Evolutionary conservation across 2,113 vertebrate genomes (phyloP).

Genomic region (Puntigrus tetrazona): DNA sequence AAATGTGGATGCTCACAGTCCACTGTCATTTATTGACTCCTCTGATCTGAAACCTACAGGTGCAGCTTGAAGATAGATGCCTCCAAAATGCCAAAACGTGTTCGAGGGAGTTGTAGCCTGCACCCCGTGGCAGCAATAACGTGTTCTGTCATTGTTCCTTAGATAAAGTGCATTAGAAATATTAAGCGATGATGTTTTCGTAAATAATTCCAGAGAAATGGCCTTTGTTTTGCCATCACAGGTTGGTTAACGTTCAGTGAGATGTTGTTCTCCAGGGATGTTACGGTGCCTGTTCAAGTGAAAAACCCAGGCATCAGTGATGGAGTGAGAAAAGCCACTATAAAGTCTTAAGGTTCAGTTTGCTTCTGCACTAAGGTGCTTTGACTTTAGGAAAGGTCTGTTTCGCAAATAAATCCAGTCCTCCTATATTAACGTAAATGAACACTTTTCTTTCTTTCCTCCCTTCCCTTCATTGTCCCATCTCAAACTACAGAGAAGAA

Average conservation of each 20-base stretch:
- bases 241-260: neutral
- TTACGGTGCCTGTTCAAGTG: constrained; percentile 68
- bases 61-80: neutral
- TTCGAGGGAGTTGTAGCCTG: constrained; percentile 48
- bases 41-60: neutral
- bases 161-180: constrained; percentile 67
- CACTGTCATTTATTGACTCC: constrained; percentile 6
- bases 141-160: constrained; percentile 44
- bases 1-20: neutral
- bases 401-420: constrained; percentile 8
- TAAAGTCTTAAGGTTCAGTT: constrained; percentile 65
- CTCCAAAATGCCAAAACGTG: constrained; percentile 21
- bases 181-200: constrained; percentile 8
- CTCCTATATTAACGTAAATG: constrained; percentile 26
- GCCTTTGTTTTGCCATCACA: neutral
- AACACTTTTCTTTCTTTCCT: constrained; percentile 32
- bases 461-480: constrained; percentile 55
- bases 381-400: neutral
- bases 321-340: constrained; percentile 54
- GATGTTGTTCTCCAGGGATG: constrained; percentile 60
- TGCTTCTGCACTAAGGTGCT: constrained; percentile 62
- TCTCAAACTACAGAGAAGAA: constrained; percentile 58
- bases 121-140: constrained; percentile 46
- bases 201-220: neutral
- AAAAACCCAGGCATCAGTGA: constrained; percentile 52